These are phyloP conservation scores for Eulemur mongoz DNA, from an alignment of 2,797 vertebrate genomes.

Conservation along the genomic window DNA sequence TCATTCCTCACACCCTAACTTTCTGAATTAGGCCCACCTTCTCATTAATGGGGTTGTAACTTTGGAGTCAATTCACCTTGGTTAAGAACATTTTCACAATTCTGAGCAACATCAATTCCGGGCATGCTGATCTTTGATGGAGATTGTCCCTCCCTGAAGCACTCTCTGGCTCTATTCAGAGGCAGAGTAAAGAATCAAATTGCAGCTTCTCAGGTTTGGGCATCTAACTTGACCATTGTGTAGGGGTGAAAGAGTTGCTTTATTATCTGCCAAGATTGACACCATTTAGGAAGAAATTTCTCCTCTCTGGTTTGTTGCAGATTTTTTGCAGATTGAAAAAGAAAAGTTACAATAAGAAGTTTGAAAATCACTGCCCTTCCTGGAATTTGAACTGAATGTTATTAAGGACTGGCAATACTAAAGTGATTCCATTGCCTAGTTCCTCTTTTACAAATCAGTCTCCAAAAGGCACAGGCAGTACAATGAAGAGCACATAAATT, in stretches of 20 bases:
- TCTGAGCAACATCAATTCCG: neutral
- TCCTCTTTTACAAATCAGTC: neutral
- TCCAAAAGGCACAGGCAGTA: neutral
- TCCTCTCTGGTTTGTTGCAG: neutral
- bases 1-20: neutral
- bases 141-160: neutral
- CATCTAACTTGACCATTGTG: neutral
- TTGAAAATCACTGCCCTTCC: neutral
- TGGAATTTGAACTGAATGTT: neutral
- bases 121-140: neutral
- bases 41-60: neutral
- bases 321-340: slow-evolving; percentile 1
- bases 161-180: neutral
- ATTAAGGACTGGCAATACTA: neutral
- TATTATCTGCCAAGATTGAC: neutral
- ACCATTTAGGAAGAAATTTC: neutral
- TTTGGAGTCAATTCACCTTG: neutral
- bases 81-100: neutral
- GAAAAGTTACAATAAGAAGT: neutral
- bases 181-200: neutral
- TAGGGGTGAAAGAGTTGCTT: neutral
- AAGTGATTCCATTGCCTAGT: neutral
- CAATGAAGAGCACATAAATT: neutral
- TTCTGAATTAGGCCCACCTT: neutral
- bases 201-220: neutral